These are phyloP conservation scores for Hoplodrina blanda DNA, from an alignment of 2,888 invertebrate genomes.

Conservation along the genomic window DNA sequence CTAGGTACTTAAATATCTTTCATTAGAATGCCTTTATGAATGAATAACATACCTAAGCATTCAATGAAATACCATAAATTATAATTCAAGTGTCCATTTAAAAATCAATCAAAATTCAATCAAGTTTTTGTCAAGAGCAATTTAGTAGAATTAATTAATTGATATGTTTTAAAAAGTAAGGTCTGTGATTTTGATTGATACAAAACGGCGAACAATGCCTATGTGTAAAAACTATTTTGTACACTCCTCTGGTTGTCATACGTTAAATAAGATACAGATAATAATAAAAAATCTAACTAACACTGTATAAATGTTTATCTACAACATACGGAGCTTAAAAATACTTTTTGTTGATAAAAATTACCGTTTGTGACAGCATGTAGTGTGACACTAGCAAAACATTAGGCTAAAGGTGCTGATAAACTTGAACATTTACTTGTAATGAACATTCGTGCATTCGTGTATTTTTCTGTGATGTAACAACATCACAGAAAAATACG, in stretches of 20 bases:
- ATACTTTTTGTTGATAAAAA: too few species aligned
- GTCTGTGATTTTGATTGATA: conserved; percentile 10
- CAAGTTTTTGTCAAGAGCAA: conserved; percentile 26
- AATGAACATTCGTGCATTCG: too few species aligned
- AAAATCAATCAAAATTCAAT: conserved; percentile 43
- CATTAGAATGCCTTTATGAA: too few species aligned
- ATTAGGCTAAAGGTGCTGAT: too few species aligned
- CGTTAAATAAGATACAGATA: background rate
- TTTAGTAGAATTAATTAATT: conserved; percentile 21
- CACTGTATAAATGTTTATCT: conserved; percentile 16
- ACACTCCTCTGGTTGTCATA: background rate
- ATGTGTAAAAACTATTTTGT: background rate
- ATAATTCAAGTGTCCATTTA: conserved; percentile 23
- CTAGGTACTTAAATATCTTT: background rate
- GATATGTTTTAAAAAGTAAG: conserved; percentile 9
- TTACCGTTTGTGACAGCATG: too few species aligned
- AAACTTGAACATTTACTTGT: too few species aligned
- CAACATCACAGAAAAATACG: too few species aligned
- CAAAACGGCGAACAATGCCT: background rate
- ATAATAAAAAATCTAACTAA: conserved; percentile 6
- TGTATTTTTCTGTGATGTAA: too few species aligned
- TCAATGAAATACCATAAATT: conserved; percentile 8
- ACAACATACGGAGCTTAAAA: conserved; percentile 6
- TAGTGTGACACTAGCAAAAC: too few species aligned
- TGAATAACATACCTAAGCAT: background rate